Evolutionary conservation across 2,888 invertebrate genomes (phyloP), one percentile per base, ranked within the genome.

Genomic region (Apantesis nais): DNA sequence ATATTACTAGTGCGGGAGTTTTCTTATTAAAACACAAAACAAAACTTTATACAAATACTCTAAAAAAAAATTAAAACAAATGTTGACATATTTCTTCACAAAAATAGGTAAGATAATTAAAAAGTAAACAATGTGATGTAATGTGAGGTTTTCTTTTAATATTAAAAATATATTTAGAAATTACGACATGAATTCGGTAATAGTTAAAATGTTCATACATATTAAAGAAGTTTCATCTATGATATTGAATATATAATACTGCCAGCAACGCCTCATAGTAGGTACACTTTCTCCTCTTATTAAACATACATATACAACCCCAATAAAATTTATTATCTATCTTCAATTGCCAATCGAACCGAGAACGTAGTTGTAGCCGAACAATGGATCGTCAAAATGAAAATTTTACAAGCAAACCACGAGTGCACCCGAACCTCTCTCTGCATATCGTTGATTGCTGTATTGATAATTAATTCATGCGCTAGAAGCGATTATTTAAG

Each of bases 331-430:
- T 29, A 58, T 58, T 16, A 58, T 58, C 29, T 14, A 29, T 29
- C 12, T 58, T 29, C 29, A 12, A 58, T 29, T 58, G 5, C 29
- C 58, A 58, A 58, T 58, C 16, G 29, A 58, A 58, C 58, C 29
- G 58, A 29, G 29, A 29, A 41, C 29, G 4, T 2, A 41, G 41
- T 22, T 25, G 44, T 22, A 63, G 63, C 16, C 16, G 22, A 63
- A 65, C 25, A 66, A 37, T 55, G 22, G 55, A 37, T 37, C 34
- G 52, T 66, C 25, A 16, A 52, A 52, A 52, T 65, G 37, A 52
- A 52, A 55, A 55, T 65, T 65, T 31, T 52, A 34, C 37, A 65
- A 16, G 37, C 52, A 52, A 34, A 65, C 37, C 52, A 65, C 52
- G 65, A 34, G 16, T 66, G 37, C 52, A n/a, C 44, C 31, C 62